A percentile compares a stretch with the other conserved stretches of the same genome.
phyloP scores from a whole-genome alignment of 2,113 vertebrate species.

The Probosciger aterrimus region DNA sequence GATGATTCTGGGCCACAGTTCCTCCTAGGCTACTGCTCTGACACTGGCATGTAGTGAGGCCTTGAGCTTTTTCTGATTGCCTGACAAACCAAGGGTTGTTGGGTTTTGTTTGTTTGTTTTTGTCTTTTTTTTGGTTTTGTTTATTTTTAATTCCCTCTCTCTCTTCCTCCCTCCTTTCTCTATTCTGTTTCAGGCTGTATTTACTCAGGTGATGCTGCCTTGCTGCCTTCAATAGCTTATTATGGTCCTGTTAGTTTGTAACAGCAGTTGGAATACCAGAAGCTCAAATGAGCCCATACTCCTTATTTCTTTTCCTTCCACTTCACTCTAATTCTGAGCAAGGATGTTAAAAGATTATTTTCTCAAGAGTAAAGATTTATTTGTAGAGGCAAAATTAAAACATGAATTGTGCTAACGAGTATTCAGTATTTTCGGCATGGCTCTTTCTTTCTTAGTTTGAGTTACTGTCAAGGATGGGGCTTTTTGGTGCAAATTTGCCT shows the following conservation, averaged over 20 bases:
- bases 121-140: background rate
- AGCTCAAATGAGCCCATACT: background rate
- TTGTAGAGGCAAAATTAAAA: background rate
- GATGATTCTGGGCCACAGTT: background rate
- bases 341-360: background rate
- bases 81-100: background rate
- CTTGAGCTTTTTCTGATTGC: background rate
- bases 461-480: background rate
- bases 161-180: background rate
- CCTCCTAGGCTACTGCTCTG: background rate
- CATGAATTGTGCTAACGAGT: background rate
- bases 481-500: background rate
- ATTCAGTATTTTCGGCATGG: background rate
- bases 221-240: background rate
- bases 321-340: background rate
- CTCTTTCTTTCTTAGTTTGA: background rate
- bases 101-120: background rate
- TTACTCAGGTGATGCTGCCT: background rate
- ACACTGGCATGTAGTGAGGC: background rate
- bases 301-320: background rate
- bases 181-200: background rate
- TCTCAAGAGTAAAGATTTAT: background rate
- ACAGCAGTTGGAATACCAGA: background rate
- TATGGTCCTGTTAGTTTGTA: background rate
- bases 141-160: background rate